Base-by-base conservation (phyloP, 2,797 vertebrate genomes). In the Threskiornis aethiopicus region DNA sequence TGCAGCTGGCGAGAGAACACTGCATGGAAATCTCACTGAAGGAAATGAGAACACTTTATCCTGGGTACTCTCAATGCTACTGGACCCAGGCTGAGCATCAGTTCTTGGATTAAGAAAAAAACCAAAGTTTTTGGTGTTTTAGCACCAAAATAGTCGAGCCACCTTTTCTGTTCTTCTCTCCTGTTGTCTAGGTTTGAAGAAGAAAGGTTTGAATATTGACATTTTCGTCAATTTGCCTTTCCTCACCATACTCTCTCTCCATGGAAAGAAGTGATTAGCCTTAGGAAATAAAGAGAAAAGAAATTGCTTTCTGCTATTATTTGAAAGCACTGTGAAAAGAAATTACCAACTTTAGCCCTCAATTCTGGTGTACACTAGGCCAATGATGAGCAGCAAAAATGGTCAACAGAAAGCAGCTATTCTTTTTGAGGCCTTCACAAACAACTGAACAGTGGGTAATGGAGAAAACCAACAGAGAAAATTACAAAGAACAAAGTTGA, bases 381-480 rank as follows among this genome's bases (percentile, higher is more conserved):
- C 55, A 82, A 35, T 73, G 91, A 84, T 76, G 92, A 92, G 73
- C 70, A 80, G 47, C 24, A 67, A 85, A 89, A 87, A 59, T 26
- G 70, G 41, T 84, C 37, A 33, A n/a, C 33, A 87, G 62, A 83
- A 83, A 85, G 59, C 64, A 96, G 39, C 57, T 90, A 22, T 92
- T 92, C 35, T 69, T 91, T 93, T 35, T 87, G 52, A 85, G 52
- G 33, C 66, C 64, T 67, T 84, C 71, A 78, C 59, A 87, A 94
- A 55, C 59, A 89, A 35, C 78, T 85, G 46, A 89, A 47, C 17
- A 84, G 28, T 59, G 54, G 14, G 29, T 46, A 91, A 59, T 93
- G 55, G 84, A 94, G 78, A 92, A 90, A 95, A 77, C 92, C 88
- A 84, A 35, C 75, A 25, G 90, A 94, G 93, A 96, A 90, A 94